Base-by-base conservation (phyloP, 2,113 vertebrate genomes). In the Boulengeromyrus knoepffleri region DNA sequence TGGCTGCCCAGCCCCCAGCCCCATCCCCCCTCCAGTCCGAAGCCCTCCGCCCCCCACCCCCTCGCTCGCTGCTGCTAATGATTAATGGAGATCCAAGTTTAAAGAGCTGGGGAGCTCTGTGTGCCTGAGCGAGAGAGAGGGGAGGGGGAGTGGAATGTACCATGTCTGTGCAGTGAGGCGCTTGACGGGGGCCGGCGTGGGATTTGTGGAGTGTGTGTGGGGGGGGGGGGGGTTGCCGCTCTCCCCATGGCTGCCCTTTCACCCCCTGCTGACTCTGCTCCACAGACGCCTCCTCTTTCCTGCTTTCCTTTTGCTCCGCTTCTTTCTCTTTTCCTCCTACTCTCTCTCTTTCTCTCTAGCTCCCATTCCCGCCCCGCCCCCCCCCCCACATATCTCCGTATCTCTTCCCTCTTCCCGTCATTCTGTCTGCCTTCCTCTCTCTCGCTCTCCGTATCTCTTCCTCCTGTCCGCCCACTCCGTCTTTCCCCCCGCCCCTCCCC, bases 1-100 rank as follows among this genome's bases (percentile, higher is more conserved):
- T 31, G 85, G 9, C 13, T n/a, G 21, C 83, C 24, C 42, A 7
- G 56, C 24, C 36, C 27, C 5, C 74, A 0, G 36, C 24, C 74
- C 74, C 77, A 19, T 9, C 5, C 49, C 50, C 49, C n/a, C 52
- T 85, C 17, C 42, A 47, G 21, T 46, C 45, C 17, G 15, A 17
- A 85, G 31, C 31, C 31, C 31, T 31, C 27, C 27, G 36, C 80
- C 12, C 36, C 77, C 42, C 24, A 17, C 10, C 4, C 39, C 42
- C 24, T 9, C 46, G 46, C 46, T 21, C 45, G 8, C 62, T 89
- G 27, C 49, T 46, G 87, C 39, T 84, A 90, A 66, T 91, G 89
- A 91, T 92, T 90, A 87, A 90, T 66, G 85, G 88, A 89, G 77
- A 66, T 90, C 86, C 66, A 56, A 62, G 84, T 91, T 90, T 90